Percentiles rank a stretch among this genome's conserved stretches.
These are phyloP conservation scores for Danionella dracula DNA, from an alignment of 2,797 vertebrate genomes.

Conservation along the genomic window DNA sequence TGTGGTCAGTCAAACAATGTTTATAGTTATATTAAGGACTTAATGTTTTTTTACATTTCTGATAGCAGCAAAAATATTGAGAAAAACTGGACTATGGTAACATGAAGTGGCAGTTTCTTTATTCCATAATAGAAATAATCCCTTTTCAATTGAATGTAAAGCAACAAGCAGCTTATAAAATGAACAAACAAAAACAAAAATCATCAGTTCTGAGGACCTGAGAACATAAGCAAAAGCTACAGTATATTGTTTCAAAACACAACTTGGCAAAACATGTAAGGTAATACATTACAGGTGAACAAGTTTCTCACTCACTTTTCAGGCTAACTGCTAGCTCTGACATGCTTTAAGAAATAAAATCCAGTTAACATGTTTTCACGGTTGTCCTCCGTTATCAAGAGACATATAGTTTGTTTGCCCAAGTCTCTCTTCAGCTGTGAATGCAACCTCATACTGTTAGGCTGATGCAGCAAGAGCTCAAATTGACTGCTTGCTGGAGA, in stretches of 20 bases:
- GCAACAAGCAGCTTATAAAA: no score
- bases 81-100: no score
- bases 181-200: background rate
- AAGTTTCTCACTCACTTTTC: background rate
- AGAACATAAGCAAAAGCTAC: background rate
- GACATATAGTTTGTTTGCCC: slow-evolving; percentile 22
- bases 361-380: slow-evolving; percentile 22
- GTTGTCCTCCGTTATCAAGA: background rate
- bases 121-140: no score
- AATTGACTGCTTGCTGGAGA: slow-evolving; percentile 53
- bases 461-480: slow-evolving; percentile 35
- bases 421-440: slow-evolving; percentile 32
- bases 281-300: background rate
- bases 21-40: no score
- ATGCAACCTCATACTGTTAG: slow-evolving; percentile 43
- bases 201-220: background rate
- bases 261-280: no score
- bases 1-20: no score
- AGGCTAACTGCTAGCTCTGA: background rate
- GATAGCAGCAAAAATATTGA: no score
- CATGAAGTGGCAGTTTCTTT: no score
- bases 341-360: slow-evolving; percentile 3
- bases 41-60: no score
- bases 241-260: no score
- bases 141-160: no score